Evolutionary conservation across 2,888 invertebrate genomes (phyloP).

Genomic region (Nemurella pictetii): DNA sequence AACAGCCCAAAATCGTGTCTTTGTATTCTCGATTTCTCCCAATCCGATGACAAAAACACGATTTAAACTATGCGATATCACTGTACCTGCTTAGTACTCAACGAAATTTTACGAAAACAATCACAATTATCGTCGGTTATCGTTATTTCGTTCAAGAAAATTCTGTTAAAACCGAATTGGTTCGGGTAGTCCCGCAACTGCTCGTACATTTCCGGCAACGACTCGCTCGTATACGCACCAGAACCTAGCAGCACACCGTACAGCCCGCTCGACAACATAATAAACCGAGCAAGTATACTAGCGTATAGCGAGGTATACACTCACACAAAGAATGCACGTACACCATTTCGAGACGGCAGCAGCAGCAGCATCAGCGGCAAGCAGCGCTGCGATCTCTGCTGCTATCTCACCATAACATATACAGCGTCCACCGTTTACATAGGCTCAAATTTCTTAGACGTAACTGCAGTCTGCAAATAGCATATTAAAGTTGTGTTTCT

Average conservation of each 20-base stretch:
- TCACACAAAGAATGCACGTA: no score
- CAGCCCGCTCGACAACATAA: not conserved
- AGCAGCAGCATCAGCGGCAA: no score
- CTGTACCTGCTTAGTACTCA: not conserved
- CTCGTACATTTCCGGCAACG: not conserved
- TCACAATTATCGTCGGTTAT: not conserved
- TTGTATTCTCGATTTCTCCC: not conserved
- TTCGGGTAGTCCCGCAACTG: not conserved
- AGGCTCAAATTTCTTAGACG: no score
- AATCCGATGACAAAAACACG: not conserved
- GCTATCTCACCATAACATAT: no score
- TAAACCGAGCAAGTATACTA: no score
- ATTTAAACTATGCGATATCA: not conserved
- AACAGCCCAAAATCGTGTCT: not conserved
- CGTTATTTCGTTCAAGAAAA: not conserved
- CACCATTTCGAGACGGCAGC: no score
- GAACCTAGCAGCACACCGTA: not conserved
- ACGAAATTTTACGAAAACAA: not conserved
- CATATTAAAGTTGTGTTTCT: no score
- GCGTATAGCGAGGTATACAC: no score
- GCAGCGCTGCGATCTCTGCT: no score
- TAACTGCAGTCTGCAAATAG: no score
- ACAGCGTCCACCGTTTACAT: no score
- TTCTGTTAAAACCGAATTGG: not conserved
- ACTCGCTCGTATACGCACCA: not conserved